Evolutionary conservation across 1,140 invertebrate genomes (phyloP), one percentile per base, ranked within the genome.

Genomic region (Drosophila mayri): DNA sequence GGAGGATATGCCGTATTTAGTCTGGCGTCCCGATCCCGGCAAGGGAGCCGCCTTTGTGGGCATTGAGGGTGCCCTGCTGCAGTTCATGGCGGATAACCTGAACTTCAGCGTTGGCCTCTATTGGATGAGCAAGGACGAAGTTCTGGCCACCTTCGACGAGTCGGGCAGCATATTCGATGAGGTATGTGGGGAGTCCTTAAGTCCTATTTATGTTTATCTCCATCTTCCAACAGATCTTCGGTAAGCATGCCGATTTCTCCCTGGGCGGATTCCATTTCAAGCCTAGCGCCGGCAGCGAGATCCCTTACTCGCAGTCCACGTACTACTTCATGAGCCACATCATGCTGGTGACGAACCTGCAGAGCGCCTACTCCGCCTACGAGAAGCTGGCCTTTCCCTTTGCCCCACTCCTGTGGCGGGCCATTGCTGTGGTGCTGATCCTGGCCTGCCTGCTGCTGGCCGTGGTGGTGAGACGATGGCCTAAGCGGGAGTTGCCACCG

Each of bases 311-410:
- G 0, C 90, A 92, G 41, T 91, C 90, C 10, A 72, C 58, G 2
- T 77, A 90, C 50, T 92, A 92, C 63, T 91, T 87, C 50, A 81
- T 92, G 80, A 92, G 90, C 37, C 79, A 87, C 62, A 92, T 92
- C 2, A 84, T 92, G 71, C 18, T 92, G 50, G 80, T 87, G 8
- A 91, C 90, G 4, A 90, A 92, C 57, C 62, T 87, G 28, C 79
- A 77, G 28, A 72, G 68, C n/a, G 74, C 85, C 12, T 92, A 92
- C 32, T 90, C 82, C 18, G 67, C 90, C 16, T 92, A 92, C 55
- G 77, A 79, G 35, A 92, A 91, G 40, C 61, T 91, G 25, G 66
- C 91, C 16, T 81, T 92, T 22, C 90, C 90, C 30, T 92, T 91
- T 25, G 41, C 62, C 37, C 76, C 68, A 0, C 22, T 60, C 3